A percentile compares a stretch with the other conserved stretches of the same genome.
These are phyloP conservation scores for Heteromormyrus szaboi DNA, from an alignment of 2,797 vertebrate genomes.

Conservation along the genomic window DNA sequence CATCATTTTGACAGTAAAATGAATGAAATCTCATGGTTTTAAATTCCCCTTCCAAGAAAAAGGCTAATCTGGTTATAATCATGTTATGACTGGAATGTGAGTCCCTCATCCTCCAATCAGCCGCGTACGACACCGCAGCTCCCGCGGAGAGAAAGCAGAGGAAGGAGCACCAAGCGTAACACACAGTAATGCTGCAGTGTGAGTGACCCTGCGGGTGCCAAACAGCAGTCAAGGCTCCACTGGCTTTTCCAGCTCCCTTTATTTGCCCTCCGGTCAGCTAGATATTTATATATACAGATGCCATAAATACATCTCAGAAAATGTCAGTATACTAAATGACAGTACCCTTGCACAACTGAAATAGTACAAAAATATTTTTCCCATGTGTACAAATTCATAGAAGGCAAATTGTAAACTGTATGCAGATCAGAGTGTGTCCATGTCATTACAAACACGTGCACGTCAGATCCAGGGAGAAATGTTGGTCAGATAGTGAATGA, in stretches of 20 bases:
- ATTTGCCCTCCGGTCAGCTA: slow-evolving; percentile 53
- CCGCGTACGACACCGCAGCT: slow-evolving; percentile 45
- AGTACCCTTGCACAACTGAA: slow-evolving; percentile 69
- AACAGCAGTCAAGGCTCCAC: slow-evolving; percentile 60
- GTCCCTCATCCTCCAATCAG: slow-evolving; percentile 44
- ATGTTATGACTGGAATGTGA: slow-evolving; percentile 45
- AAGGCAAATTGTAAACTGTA: slow-evolving; percentile 41
- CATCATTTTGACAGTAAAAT: slow-evolving; percentile 80
- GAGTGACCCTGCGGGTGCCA: slow-evolving; percentile 53
- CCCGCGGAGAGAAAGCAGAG: slow-evolving; percentile 58
- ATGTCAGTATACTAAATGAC: slow-evolving; percentile 65
- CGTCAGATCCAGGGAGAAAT: slow-evolving; percentile 37
- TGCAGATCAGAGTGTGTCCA: slow-evolving; percentile 28
- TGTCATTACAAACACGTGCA: slow-evolving; percentile 40
- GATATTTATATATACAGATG: slow-evolving; percentile 65
- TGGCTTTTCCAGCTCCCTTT: slow-evolving; percentile 51
- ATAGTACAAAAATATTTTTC: slow-evolving; percentile 45
- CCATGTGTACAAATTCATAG: slow-evolving; percentile 41
- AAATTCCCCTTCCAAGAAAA: slow-evolving; percentile 42
- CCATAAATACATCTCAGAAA: slow-evolving; percentile 72
- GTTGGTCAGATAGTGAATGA: not conserved
- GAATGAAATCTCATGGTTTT: slow-evolving; percentile 62
- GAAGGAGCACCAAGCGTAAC: slow-evolving; percentile 34
- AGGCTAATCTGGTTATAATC: slow-evolving; percentile 49
- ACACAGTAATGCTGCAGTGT: slow-evolving; percentile 66